These are phyloP conservation scores for Caerostris extrusa DNA, from an alignment of 1,140 invertebrate genomes.

Conservation along the genomic window DNA sequence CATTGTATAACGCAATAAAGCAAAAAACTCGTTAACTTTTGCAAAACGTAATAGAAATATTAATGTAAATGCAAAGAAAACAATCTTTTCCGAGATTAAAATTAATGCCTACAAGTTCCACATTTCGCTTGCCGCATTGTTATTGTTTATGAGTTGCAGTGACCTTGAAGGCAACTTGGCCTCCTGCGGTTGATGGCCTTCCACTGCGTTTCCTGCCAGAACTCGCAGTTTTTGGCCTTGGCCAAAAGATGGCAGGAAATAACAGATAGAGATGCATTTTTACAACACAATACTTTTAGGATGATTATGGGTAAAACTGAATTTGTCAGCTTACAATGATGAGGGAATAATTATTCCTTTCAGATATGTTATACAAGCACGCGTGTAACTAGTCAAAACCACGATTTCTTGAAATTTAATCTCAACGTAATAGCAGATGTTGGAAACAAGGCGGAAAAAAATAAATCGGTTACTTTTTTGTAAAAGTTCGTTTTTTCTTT, in stretches of 20 bases:
- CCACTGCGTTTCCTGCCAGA: conserved; percentile 58
- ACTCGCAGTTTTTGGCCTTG: conserved; percentile 54
- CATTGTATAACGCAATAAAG: no score
- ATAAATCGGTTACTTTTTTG: background rate
- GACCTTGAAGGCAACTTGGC: conserved; percentile 28
- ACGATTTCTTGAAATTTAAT: background rate
- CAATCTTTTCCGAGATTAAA: background rate
- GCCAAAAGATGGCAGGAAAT: conserved; percentile 15
- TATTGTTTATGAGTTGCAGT: conserved; percentile 19
- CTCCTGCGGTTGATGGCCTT: conserved; percentile 61
- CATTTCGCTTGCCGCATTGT: conserved; percentile 3
- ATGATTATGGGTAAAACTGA: background rate
- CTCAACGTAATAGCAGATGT: background rate
- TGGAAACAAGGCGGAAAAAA: background rate
- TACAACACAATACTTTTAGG: background rate
- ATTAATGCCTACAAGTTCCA: conserved; percentile 20
- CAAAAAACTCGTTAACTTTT: no score
- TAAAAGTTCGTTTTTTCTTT: no score
- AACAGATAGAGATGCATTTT: conserved; percentile 3
- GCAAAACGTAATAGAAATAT: background rate
- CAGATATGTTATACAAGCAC: background rate
- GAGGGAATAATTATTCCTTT: background rate
- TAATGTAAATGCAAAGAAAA: background rate
- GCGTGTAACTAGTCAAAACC: background rate
- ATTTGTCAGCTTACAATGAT: background rate